Conservation (phyloP, 1,140 invertebrate genomes). For the Gonioctena quinquepunctata region DNA sequence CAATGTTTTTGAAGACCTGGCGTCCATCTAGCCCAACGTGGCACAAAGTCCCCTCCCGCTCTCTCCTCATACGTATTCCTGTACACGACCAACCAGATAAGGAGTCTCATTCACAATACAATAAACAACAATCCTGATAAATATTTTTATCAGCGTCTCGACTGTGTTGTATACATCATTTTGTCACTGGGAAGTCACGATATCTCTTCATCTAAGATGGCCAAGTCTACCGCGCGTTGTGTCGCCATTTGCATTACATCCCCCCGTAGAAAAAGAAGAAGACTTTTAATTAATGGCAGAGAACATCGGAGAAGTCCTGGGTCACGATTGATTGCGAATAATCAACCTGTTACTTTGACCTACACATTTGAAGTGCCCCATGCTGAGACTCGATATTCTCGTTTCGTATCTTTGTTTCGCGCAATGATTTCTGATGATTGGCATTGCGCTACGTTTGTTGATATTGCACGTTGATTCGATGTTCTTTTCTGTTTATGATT, state of each 20-base stretch:
- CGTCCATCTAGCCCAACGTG: no score
- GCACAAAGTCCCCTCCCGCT: no score
- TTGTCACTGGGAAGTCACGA: conserved; percentile 31
- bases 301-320: not conserved
- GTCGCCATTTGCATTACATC: conserved; percentile 13
- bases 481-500: no score
- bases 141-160: not conserved
- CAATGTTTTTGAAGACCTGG: no score
- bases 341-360: not conserved
- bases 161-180: conserved; percentile 24
- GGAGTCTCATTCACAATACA: not conserved
- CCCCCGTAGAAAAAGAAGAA: not conserved
- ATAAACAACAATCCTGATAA: not conserved
- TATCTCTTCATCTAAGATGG: conserved; percentile 27
- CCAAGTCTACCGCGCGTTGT: conserved; percentile 26
- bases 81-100: not conserved
- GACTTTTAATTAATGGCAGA: not conserved
- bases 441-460: no score
- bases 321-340: conserved; percentile 5
- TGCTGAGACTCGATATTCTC: not conserved
- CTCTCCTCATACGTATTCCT: not conserved
- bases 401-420: not conserved
- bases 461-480: no score
- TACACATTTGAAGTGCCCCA: not conserved
- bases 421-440: no score